Conservation (phyloP, 1,140 invertebrate species). For the Pseudoatta argentina region DNA sequence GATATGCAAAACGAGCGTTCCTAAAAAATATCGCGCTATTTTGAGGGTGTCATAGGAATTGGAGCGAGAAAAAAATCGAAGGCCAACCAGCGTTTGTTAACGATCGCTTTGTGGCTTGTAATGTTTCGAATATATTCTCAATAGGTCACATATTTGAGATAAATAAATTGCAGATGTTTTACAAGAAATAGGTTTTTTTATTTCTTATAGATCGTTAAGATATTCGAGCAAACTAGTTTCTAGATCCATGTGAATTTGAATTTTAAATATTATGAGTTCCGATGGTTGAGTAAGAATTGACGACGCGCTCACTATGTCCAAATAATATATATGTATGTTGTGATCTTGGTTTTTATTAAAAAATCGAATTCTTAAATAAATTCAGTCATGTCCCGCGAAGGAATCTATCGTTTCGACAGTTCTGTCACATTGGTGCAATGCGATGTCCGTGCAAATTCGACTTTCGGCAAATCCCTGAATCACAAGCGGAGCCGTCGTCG, state of each 20-base stretch:
- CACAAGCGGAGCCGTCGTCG: slow-evolving; percentile 35
- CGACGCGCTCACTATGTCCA: background rate
- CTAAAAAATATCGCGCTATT: slow-evolving; percentile 16
- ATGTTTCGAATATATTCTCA: background rate
- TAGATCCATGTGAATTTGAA: background rate
- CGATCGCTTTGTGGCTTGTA: background rate
- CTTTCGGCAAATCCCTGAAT: slow-evolving; percentile 63
- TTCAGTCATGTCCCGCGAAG: slow-evolving; percentile 5
- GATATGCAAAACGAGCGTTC: slow-evolving; percentile 11
- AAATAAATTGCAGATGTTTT: slow-evolving; percentile 9
- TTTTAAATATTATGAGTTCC: slow-evolving; percentile 17
- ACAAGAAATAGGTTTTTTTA: background rate
- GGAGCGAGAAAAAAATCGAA: slow-evolving; percentile 58
- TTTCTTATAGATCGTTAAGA: background rate
- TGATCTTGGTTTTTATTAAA: slow-evolving; percentile 26
- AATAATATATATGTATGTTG: slow-evolving; percentile 12
- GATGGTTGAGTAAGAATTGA: background rate
- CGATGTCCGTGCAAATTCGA: slow-evolving; percentile 43
- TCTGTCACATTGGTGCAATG: background rate
- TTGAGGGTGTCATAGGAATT: slow-evolving; percentile 47
- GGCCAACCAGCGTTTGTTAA: slow-evolving; percentile 26
- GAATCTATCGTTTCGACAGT: slow-evolving; percentile 48
- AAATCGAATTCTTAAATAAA: slow-evolving; percentile 43
- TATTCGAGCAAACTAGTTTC: background rate
- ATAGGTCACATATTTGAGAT: background rate